Base-by-base conservation (phyloP, 1,140 invertebrate genomes). In the Pseudomyrmex gracilis region DNA sequence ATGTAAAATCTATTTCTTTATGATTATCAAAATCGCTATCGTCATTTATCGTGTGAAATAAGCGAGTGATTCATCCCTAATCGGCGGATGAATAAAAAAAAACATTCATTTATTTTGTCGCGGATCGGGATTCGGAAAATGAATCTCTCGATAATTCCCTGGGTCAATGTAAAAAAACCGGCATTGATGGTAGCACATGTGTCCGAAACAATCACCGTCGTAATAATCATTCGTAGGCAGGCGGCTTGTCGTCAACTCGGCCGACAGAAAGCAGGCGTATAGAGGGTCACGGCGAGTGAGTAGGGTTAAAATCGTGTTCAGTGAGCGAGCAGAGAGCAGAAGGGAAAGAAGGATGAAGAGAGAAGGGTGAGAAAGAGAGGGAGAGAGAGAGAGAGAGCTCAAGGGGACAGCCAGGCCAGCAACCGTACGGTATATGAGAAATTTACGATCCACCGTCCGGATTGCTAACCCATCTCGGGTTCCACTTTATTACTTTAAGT, bases 401-500 rank as follows among this genome's bases (percentile, higher is more conserved):
- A 43, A 58, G 73, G 53, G 53, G 67, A 70, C 60, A 55, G 47
- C 7, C 49, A 55, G 49, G 51, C 45, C 63, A 63, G 67, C 70
- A 85, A 84, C 57, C 66, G 83, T 85, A 70, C 83, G 77, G 83
- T 82, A 78, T 34, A 34, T 85, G 83, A 82, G 77, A 86, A 90
- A 90, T 90, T 90, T 90, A 90, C 90, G 90, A 90, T 70, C 84
- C 88, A 76, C 70, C 82, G 74, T 87, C 80, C 83, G 82, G 86
- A 90, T 90, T 85, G 89, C 82, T 85, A 83, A 90, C 86, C 87
- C 88, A 88, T 88, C 86, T 89, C 87, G 83, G 85, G 86, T 86
- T 89, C 87, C 84, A 89, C 90, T 90, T 90, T 90, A 90, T 90
- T 90, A 90, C 88, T 88, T 88, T 86, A 86, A 90, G 88, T 85